Base-by-base conservation (phyloP, 2,113 vertebrate species). In the Melanerpes formicivorus region DNA sequence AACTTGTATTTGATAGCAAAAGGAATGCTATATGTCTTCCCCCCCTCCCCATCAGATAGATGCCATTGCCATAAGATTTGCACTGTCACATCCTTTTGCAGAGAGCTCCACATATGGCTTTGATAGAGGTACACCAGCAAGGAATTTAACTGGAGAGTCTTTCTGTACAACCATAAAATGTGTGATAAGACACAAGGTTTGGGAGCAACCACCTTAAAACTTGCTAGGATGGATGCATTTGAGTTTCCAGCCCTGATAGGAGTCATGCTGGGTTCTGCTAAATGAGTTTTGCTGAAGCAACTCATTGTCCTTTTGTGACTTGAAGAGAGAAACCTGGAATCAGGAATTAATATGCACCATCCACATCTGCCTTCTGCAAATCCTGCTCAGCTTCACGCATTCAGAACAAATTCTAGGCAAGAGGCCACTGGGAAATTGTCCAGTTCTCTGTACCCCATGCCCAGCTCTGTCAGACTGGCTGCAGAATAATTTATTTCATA, bases 401-500 rank as follows among this genome's bases (percentile, higher is more conserved):
- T 95, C 96, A 96, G 96, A 96, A 97, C 91, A 88, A 97, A 95
- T 97, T 98, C 97, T 85, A 96, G 98, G 98, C 98, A 95, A 88
- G 80, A 81, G 93, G 98, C 98, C 98, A 97, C 96, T 74, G 97
- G 97, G 98, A 98, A 95, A 37, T 92, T 84, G 94, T 96, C 97
- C 97, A 95, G 97, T 91, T 96, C 95, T 96, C 96, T 96, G 95
- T 96, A 96, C 97, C 97, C 97, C 87, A 85, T 98, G 97, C 97
- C 97, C 97, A 97, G 90, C 93, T 96, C 97, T 97, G 97, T 97
- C 97, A 98, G 96, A 92, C 96, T 97, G 97, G 96, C 97, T 85
- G 96, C 96, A 97, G 95, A 95, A 96, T 98, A 95, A 98, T 98
- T 98, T 98, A 97, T 98, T 98, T 98, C 96, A 90, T 95, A 78